These are phyloP conservation scores for Helicoverpa zea DNA, from an alignment of 1,140 invertebrate species.

Conservation along the genomic window DNA sequence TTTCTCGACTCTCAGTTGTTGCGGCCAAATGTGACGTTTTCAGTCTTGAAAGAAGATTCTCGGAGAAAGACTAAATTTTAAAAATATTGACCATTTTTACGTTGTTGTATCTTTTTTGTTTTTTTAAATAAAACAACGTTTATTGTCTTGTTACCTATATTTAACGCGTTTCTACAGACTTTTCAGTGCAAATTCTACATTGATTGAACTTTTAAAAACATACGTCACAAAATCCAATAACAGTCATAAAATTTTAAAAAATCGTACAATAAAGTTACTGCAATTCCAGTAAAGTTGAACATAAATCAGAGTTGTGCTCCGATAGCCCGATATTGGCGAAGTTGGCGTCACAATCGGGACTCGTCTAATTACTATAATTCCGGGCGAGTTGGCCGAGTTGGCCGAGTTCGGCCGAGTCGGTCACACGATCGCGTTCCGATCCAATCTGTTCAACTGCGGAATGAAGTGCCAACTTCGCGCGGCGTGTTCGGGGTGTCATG, in stretches of 20 bases:
- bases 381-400: too few relatives aligned
- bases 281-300: background rate
- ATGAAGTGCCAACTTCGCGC: background rate
- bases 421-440: constrained; percentile 1
- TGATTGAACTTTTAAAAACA: background rate
- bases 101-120: background rate
- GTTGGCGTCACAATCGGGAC: constrained; percentile 12
- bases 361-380: constrained; percentile 33
- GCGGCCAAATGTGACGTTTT: background rate
- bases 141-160: too few relatives aligned
- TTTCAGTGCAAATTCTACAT: too few relatives aligned
- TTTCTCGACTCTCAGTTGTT: constrained; percentile 1
- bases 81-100: background rate
- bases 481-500: background rate
- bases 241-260: background rate
- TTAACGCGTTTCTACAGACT: too few relatives aligned
- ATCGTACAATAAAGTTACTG: background rate
- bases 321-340: constrained; percentile 11
- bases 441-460: background rate
- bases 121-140: too few relatives aligned
- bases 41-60: background rate
- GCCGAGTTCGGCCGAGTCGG: too few relatives aligned
- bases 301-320: background rate
- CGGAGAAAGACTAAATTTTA: background rate
- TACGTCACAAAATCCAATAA: background rate